Evolutionary conservation across 2,888 invertebrate genomes (phyloP), one percentile per base, ranked within the genome.

Genomic region (Eilema griseolum): DNA sequence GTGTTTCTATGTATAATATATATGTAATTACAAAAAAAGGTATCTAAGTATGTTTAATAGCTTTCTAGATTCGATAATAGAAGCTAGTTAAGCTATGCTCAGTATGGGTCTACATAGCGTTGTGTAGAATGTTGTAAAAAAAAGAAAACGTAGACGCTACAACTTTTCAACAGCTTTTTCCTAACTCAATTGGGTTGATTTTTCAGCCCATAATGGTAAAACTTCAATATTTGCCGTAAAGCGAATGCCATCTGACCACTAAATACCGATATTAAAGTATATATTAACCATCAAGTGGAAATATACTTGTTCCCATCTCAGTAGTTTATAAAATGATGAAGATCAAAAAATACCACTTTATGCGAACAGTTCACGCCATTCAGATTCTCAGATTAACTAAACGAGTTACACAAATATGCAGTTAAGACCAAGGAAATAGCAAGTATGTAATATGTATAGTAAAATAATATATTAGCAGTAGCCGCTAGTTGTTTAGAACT

Each of bases 401-500:
- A 62, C 23, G 20, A 31, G 52, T 62, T 60, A 26, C 4, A 31
- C n/a, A 23, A 67, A 28, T 41, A 68, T 57, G 68, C 56, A 20
- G 56, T 56, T 67, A 20, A 3, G 24, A 56, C 7, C 5, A 26
- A 28, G 41, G 60, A 65, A 69, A 60, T 61, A 69, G 60, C 37
- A 67, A 33, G 31, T 33, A 33, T 1, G 7, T 33, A 33, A 33
- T 33, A 33, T 74, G 70, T 70, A 62, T 52, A 10, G 56, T 63
- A 66, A 73, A 72, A 69, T n/a, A n/a, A 23, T 12, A 61, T 20
- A 31, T 61, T 24, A 41, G 41, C 62, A 41, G 12, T 23, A 41
- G 20, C 14, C 23, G 3, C 59, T 24, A 16, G 5, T 7, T 61
- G 23, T 14, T 76, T 82, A 81, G 73, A 77, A 81, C 76, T 83